phyloP scores from a whole-genome alignment of 2,797 vertebrate species.

The Phoebastria nigripes region DNA sequence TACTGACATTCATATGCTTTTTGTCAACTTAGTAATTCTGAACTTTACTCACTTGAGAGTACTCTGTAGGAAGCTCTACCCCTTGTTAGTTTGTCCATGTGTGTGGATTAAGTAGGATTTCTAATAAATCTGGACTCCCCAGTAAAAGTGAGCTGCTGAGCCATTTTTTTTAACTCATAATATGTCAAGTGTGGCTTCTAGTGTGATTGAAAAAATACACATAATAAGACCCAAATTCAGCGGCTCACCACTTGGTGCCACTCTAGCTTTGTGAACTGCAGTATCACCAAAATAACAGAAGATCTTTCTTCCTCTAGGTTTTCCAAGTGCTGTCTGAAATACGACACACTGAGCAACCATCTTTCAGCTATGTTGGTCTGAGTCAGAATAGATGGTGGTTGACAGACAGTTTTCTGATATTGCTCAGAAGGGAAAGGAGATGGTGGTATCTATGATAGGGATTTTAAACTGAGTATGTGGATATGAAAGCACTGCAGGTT shows the following conservation, averaged over 20 bases:
- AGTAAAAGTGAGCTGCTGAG: neutral
- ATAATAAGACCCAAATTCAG: neutral
- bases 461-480: neutral
- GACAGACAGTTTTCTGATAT: neutral
- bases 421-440: neutral
- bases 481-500: neutral
- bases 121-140: neutral
- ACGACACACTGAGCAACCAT: neutral
- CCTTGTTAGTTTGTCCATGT: neutral
- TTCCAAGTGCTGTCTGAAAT: conserved; percentile 47
- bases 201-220: neutral
- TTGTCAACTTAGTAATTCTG: neutral
- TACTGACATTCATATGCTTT: neutral
- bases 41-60: neutral
- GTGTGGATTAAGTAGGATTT: neutral
- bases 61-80: neutral
- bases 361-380: neutral
- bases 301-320: neutral
- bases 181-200: neutral
- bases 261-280: conserved; percentile 70
- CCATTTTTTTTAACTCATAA: neutral
- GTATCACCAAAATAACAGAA: neutral
- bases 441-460: neutral
- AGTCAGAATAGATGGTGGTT: neutral
- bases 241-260: conserved; percentile 72